A percentile compares a stretch with the other conserved stretches of the same genome.
Conservation (phyloP, 2,113 vertebrate genomes). For the Callipepla squamata region DNA sequence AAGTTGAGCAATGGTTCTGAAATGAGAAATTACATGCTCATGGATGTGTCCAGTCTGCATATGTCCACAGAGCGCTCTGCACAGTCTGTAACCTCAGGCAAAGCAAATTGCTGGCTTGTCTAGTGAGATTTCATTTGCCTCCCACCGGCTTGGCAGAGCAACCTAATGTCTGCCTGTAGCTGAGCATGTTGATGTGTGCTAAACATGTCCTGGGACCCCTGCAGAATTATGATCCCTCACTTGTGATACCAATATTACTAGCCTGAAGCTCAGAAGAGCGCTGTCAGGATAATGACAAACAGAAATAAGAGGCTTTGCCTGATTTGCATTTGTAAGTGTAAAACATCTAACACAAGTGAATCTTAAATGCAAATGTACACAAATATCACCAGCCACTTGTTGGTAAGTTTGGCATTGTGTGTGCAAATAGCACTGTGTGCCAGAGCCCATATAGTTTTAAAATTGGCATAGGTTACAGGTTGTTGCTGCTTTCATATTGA, state of each 20-base stretch:
- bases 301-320: neutral
- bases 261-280: neutral
- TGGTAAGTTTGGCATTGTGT: neutral
- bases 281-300: neutral
- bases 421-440: neutral
- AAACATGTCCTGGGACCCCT: neutral
- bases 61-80: neutral
- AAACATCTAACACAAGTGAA: neutral
- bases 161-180: neutral
- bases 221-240: neutral
- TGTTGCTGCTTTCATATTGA: neutral
- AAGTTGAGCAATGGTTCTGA: constrained; percentile 5
- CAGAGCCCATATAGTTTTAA: neutral
- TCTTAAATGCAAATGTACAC: fast-evolving
- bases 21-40: constrained; percentile 29
- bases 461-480: neutral
- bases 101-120: constrained; percentile 56
- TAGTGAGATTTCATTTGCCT: constrained; percentile 51
- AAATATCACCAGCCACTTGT: neutral
- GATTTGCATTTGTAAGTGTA: neutral
- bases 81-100: constrained; percentile 49
- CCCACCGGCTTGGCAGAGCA: constrained; percentile 25
- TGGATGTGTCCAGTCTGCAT: constrained; percentile 12
- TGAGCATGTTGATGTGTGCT: neutral
- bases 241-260: neutral